phyloP scores from a whole-genome alignment of 2,888 invertebrate species.

The Netelia inedita region DNA sequence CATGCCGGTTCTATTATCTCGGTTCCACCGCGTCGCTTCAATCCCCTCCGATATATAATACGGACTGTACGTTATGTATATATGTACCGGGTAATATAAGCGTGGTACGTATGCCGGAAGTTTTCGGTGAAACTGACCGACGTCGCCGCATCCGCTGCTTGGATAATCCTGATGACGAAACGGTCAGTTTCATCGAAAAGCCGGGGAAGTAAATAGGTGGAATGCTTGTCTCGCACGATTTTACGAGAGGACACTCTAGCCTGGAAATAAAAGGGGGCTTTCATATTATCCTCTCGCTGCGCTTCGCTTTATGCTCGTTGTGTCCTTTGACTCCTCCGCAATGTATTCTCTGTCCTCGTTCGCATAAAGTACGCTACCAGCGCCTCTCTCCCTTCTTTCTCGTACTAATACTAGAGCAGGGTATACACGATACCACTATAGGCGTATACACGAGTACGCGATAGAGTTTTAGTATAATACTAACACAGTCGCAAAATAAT shows the following conservation, averaged over 20 bases:
- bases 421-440: neutral
- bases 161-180: slow-evolving; percentile 5
- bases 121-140: slow-evolving; percentile 32
- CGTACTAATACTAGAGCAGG: no score
- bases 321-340: no score
- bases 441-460: neutral
- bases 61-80: neutral
- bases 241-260: no score
- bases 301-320: no score
- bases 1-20: neutral
- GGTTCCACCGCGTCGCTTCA: slow-evolving; percentile 19
- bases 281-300: no score
- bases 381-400: no score
- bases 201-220: neutral
- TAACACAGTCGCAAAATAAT: slow-evolving; percentile 21
- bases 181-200: slow-evolving; percentile 28
- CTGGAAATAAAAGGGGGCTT: no score
- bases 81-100: neutral
- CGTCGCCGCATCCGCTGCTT: slow-evolving; percentile 4
- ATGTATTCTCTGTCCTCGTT: no score
- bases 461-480: neutral
- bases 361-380: no score
- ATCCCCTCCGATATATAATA: slow-evolving; percentile 4
- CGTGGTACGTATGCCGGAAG: slow-evolving; percentile 9
- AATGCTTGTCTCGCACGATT: neutral